Base-by-base conservation (phyloP, 1,140 invertebrate genomes). In the Phymastichus coffea region DNA sequence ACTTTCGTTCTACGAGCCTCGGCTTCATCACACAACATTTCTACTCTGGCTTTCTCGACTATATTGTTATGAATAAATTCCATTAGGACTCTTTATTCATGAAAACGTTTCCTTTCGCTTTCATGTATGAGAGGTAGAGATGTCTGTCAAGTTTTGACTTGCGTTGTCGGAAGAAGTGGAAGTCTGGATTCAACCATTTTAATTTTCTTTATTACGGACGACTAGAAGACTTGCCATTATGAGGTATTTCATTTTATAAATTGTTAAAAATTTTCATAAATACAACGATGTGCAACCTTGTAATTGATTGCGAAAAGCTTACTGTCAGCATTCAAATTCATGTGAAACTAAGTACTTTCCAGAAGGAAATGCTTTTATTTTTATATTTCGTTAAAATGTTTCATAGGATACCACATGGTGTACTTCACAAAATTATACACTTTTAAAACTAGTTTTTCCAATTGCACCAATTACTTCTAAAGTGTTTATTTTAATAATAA, bases 61-160 rank as follows among this genome's bases (percentile, higher is more conserved):
- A 99, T 99, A 88, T 98, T 99, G 85, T 99, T 99, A 85, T 99
- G 98, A 77, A 99, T 99, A 81, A 94, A 97, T 81, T 99, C 98
- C 95, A 99, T 99, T 10, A 99, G 82, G 3, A 98, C 94, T 80
- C 98, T 88, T 87, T 99, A 86, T 99, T 99, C 83, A 98, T 99
- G 86, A 99, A 99, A 56, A 97, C 94, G 80, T 94, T 94, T 90
- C 97, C 97, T 85, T 99, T 99, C 63, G 94, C 95, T 81, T 99
- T 99, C 90, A 99, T 92, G 86, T 99, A 99, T 68, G 93, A 88
- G 71, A 99, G 98, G 80, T 99, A 99, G 69, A 99, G 83, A 82
- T 99, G 97, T 66, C 94, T 88, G 81, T 99, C 98, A 66, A 99
- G 99, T 80, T 99, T 99, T 81, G 44, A 57, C 10, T 41, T 41